A percentile compares a stretch with the other conserved stretches of the same genome.
Conservation (phyloP, 2,797 vertebrate species). For the Enteromius radiatus region DNA sequence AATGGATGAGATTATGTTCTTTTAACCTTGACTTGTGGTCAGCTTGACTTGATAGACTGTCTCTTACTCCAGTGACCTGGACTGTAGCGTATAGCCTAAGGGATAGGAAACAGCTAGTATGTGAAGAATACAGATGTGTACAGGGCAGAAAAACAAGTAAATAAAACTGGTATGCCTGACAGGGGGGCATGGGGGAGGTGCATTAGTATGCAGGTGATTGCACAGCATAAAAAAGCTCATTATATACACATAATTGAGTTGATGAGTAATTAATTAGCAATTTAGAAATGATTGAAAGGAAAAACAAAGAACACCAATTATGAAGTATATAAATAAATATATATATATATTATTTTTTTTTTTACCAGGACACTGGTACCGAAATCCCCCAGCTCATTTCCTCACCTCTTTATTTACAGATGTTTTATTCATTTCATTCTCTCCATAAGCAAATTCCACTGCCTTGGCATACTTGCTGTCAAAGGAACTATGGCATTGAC, state of each 20-base stretch:
- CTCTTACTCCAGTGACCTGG: conserved; percentile 24
- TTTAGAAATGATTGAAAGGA: neutral
- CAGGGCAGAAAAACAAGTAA: neutral
- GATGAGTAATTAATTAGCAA: neutral
- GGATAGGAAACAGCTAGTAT: conserved; percentile 4
- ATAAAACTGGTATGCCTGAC: conserved; percentile 12
- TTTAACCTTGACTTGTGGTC: conserved; percentile 41
- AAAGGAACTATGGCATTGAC: neutral
- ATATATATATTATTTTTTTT: neutral
- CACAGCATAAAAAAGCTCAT: neutral
- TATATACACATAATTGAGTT: neutral
- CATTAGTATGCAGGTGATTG: neutral
- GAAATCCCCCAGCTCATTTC: neutral
- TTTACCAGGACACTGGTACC: neutral
- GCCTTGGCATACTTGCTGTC: neutral
- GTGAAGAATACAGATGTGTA: neutral
- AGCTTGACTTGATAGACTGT: neutral
- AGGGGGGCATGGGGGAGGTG: accelerated
- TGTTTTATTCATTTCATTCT: conserved; percentile 45
- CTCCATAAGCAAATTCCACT: neutral
- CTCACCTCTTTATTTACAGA: conserved; percentile 19
- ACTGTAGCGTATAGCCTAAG: neutral
- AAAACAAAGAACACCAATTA: neutral
- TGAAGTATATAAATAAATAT: neutral
- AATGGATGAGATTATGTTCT: neutral